These are phyloP conservation scores for Thereva unica DNA, from an alignment of 2,888 invertebrate genomes.

Conservation along the genomic window DNA sequence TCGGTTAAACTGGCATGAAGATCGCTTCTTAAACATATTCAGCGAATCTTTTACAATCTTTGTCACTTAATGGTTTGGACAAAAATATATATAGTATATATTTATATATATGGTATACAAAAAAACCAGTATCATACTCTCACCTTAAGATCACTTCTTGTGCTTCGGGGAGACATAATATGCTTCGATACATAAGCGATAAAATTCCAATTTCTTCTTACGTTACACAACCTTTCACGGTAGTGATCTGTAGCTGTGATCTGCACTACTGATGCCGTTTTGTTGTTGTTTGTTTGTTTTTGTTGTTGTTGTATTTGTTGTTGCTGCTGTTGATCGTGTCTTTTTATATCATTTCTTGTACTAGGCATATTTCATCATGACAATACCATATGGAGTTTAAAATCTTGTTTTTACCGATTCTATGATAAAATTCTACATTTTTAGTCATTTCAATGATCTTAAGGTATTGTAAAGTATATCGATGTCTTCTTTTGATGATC, in stretches of 20 bases:
- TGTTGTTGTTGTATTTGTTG: constrained; percentile 6
- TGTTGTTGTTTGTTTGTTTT: constrained; percentile 11
- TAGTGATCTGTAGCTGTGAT: constrained; percentile 20
- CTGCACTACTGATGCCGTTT: constrained; percentile 6
- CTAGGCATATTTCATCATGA: neutral
- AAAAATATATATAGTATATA: no score
- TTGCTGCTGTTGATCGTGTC: constrained; percentile 2
- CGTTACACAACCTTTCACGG: neutral
- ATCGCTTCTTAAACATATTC: no score
- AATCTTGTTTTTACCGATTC: constrained; percentile 41
- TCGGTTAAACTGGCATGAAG: no score
- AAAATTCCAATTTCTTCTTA: no score
- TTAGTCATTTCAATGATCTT: constrained; percentile 18
- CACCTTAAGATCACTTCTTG: no score
- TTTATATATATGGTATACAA: no score
- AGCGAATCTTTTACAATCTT: no score
- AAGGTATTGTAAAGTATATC: constrained; percentile 11
- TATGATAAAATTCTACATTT: constrained; percentile 34
- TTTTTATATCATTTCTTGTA: constrained; percentile 1
- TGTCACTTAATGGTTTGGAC: no score
- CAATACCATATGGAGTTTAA: constrained; percentile 38
- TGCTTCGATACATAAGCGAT: no score
- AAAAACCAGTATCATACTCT: no score
- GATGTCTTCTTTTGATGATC: constrained; percentile 9
- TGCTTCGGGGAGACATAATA: no score